These are phyloP conservation scores for Cryptocheilus praepositus DNA, from an alignment of 2,888 invertebrate genomes.

Conservation along the genomic window DNA sequence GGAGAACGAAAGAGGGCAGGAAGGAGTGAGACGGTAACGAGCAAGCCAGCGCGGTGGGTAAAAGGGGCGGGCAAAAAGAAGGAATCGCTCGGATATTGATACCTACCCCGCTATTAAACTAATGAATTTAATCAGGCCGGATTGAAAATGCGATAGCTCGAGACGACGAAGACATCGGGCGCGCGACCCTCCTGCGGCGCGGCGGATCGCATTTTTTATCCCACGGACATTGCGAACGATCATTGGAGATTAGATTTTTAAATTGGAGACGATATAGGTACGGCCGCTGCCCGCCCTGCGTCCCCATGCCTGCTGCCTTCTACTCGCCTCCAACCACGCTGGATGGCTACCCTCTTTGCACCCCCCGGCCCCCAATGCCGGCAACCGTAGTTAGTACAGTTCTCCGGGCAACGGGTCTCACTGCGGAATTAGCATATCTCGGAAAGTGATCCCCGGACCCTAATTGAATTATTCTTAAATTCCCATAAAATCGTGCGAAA, in stretches of 20 bases:
- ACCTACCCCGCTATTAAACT: conserved; percentile 72
- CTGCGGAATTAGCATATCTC: conserved; percentile 73
- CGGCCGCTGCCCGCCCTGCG: conserved; percentile 35
- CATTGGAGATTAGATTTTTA: conserved; percentile 75
- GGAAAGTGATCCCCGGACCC: conserved; percentile 72
- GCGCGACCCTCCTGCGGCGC: conserved; percentile 14
- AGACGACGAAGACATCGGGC: conserved; percentile 30
- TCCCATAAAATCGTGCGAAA: conserved; percentile 75
- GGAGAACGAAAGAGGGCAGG: conserved; percentile 26
- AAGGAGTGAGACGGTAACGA: conserved; percentile 19
- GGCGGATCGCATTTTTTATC: conserved; percentile 62
- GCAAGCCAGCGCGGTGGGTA: conserved; percentile 27
- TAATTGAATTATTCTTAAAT: conserved; percentile 76
- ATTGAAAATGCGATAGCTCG: conserved; percentile 55
- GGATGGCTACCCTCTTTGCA: conserved; percentile 7
- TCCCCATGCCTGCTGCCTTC: conserved; percentile 18
- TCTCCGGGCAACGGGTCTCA: conserved; percentile 48
- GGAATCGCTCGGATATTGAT: conserved; percentile 72
- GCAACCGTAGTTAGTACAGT: conserved; percentile 48
- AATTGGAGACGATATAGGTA: conserved; percentile 69
- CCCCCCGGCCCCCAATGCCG: conserved; percentile 10
- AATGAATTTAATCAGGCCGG: conserved; percentile 74
- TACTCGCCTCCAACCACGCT: conserved; percentile 6
- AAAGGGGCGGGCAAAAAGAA: conserved; percentile 35
- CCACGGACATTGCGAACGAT: conserved; percentile 66